Conservation (phyloP, 2,888 invertebrate genomes). For the Conomelus anceps region DNA sequence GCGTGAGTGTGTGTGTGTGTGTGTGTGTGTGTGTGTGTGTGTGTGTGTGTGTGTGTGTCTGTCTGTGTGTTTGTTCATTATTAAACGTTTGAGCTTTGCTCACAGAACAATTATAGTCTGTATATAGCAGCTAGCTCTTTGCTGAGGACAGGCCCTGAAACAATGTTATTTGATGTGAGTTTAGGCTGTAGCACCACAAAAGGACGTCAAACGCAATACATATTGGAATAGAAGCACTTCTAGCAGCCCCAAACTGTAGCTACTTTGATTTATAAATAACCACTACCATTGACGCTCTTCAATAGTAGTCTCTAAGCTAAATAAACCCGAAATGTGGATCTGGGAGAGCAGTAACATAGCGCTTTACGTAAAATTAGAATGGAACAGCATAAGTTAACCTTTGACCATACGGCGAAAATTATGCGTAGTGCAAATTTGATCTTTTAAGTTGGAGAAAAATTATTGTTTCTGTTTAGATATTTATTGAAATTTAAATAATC, state of each 20-base stretch:
- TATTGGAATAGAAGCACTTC: not conserved
- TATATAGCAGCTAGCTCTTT: not conserved
- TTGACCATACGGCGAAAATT: too few species aligned
- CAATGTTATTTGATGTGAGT: not conserved
- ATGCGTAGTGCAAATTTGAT: too few species aligned
- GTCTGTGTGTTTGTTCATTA: not conserved
- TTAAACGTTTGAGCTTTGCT: not conserved
- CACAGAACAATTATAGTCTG: not conserved
- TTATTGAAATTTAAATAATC: too few species aligned
- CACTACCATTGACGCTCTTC: not conserved
- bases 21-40: not conserved
- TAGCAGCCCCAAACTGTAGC: not conserved
- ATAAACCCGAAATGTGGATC: too few species aligned
- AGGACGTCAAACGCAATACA: not conserved
- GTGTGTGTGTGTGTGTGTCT: slow-evolving; percentile 1
- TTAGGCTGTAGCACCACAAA: not conserved
- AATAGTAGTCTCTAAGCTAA: not conserved
- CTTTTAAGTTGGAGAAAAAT: too few species aligned
- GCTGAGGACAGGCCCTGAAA: not conserved
- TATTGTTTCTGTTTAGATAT: too few species aligned
- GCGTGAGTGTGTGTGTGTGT: not conserved
- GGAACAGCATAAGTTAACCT: too few species aligned
- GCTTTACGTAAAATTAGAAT: too few species aligned
- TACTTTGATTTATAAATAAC: not conserved
- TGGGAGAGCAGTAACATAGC: too few species aligned